A percentile compares a stretch with the other conserved stretches of the same genome.
Evolutionary conservation across 2,113 vertebrate genomes (phyloP).

Genomic region (Podarcis raffonei): DNA sequence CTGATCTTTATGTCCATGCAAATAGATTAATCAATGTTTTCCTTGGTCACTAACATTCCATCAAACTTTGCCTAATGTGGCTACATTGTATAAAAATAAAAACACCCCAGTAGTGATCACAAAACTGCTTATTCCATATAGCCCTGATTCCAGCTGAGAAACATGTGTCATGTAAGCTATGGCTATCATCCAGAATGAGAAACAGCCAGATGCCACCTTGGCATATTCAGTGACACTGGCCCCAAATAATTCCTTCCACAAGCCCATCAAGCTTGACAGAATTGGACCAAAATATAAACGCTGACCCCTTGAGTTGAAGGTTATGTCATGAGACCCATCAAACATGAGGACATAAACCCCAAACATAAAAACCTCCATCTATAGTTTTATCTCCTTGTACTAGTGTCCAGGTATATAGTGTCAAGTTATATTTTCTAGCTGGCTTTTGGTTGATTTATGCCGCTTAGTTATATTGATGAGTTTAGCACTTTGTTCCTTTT

Average conservation of each 20-base stretch:
- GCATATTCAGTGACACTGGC: conserved; percentile 6
- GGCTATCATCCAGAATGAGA: background rate
- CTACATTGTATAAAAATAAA: background rate
- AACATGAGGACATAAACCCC: conserved; percentile 30
- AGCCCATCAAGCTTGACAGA: conserved; percentile 5
- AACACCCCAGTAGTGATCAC: background rate
- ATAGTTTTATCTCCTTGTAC: conserved; percentile 40
- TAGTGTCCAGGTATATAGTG: conserved; percentile 5
- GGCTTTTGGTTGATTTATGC: conserved; percentile 47
- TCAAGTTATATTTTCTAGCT: conserved; percentile 35
- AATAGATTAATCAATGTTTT: no score
- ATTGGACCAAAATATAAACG: conserved; percentile 32
- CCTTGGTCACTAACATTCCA: no score
- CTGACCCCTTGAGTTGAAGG: conserved; percentile 35
- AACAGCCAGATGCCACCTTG: background rate
- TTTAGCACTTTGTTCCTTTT: conserved; percentile 36
- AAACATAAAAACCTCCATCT: conserved; percentile 53
- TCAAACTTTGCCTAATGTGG: background rate
- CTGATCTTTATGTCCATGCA: no score
- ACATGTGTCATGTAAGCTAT: background rate
- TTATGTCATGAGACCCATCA: conserved; percentile 37
- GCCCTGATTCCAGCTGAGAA: background rate
- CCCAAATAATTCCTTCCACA: background rate
- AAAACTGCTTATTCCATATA: background rate
- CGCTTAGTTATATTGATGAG: conserved; percentile 37